Evolutionary conservation across 2,113 vertebrate genomes (phyloP), one percentile per base, ranked within the genome.

Genomic region (Dendropsophus ebraccatus): DNA sequence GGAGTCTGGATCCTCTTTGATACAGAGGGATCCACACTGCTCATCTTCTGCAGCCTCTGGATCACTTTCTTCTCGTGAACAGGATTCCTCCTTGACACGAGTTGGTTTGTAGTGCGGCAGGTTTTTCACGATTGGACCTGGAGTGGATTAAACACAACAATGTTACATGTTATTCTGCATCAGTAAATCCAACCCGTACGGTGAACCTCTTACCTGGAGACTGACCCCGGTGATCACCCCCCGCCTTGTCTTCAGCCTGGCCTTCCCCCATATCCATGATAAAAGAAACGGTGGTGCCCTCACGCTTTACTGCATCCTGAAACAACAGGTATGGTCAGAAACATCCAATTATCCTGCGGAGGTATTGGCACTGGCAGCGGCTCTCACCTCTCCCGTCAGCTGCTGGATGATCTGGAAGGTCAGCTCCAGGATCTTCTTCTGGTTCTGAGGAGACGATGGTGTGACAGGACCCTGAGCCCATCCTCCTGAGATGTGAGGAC

Each of bases 341-440:
- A 41, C 41, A 3, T 41, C 41, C 3, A 8, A n/a, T n/a, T n/a
- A n/a, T n/a, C n/a, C n/a, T n/a, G n/a, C n/a, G n/a, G n/a, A n/a
- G n/a, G n/a, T n/a, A n/a, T n/a, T n/a, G n/a, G n/a, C n/a, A n/a
- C n/a, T n/a, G n/a, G 54, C 56, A 45, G 35, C 8, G 28, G 28
- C 10, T 2, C 83, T 79, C 30, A 70, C 84, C 62, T 72, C 76
- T 47, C 84, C 75, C 30, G 75, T 80, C 60, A 86, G 84, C 62
- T 80, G 76, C 17, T 70, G 62, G 19, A 79, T 86, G 84, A 86
- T 80, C 62, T 49, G 23, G 23, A 67, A 70, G 32, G 49, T 80
- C 17, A 79, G 30, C 16, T 80, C 84, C 62, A 86, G 76, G 16
- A 86, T 86, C 76, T 86, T 86, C 75, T 79, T 6, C 13, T 69